phyloP scores from a whole-genome alignment of 2,888 invertebrate genomes.

The Achlya flavicornis region DNA sequence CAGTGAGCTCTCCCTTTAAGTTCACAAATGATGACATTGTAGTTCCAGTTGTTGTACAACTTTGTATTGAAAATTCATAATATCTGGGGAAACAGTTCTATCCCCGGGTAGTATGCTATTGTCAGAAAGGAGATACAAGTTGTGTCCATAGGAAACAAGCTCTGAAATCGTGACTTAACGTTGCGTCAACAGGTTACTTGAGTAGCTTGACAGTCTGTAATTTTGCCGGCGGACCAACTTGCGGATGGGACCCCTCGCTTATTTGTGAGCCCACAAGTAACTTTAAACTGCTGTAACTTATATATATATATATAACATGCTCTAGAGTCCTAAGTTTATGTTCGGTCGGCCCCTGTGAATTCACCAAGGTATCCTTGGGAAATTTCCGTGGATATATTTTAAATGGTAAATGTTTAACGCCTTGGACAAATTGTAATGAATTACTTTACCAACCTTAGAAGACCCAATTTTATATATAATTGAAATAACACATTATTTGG shows the following conservation, averaged over 20 bases:
- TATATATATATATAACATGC: slow-evolving; percentile 73
- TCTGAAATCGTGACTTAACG: slow-evolving; percentile 65
- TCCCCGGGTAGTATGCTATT: slow-evolving; percentile 39
- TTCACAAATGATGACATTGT: background rate
- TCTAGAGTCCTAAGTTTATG: slow-evolving; percentile 60
- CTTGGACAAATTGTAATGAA: background rate
- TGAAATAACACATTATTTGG: too few species aligned
- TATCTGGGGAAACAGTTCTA: slow-evolving; percentile 24
- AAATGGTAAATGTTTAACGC: slow-evolving; percentile 18
- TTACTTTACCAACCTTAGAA: slow-evolving; percentile 7
- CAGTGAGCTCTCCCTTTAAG: background rate
- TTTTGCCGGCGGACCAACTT: slow-evolving; percentile 71
- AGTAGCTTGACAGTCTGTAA: slow-evolving; percentile 78
- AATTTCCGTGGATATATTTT: slow-evolving; percentile 44
- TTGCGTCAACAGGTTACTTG: slow-evolving; percentile 80
- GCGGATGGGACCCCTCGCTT: slow-evolving; percentile 62
- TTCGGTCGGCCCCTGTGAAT: slow-evolving; percentile 50
- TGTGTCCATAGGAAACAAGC: slow-evolving; percentile 62
- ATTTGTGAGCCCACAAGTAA: slow-evolving; percentile 73
- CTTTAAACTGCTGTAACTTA: slow-evolving; percentile 73
- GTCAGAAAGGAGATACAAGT: slow-evolving; percentile 49
- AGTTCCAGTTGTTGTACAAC: background rate
- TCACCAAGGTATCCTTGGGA: slow-evolving; percentile 51
- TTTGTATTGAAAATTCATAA: too few species aligned
- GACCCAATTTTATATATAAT: too few species aligned